Percentiles rank a stretch among this genome's conserved stretches.
phyloP scores from a whole-genome alignment of 2,888 invertebrate genomes.

The Nemurella pictetii region DNA sequence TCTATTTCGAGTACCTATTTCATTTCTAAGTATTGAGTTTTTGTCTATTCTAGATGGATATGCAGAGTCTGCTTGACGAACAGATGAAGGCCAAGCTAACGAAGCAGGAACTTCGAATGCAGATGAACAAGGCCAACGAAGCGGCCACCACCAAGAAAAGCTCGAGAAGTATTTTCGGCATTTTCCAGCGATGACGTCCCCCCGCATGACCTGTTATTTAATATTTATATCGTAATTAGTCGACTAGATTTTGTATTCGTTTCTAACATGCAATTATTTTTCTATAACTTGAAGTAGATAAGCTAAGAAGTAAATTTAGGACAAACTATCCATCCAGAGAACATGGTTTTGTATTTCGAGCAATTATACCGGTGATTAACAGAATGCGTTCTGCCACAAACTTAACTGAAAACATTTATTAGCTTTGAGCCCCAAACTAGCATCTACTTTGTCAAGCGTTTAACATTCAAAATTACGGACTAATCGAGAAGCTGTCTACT shows the following conservation, averaged over 20 bases:
- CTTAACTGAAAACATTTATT: background rate
- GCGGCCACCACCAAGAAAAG: conserved; percentile 52
- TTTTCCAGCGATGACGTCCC: conserved; percentile 57
- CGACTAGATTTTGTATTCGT: conserved; percentile 6
- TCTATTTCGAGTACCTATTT: too few species aligned
- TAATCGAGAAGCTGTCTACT: background rate
- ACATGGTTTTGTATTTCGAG: background rate
- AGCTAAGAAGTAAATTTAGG: background rate
- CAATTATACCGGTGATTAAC: background rate
- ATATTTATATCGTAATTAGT: conserved; percentile 7
- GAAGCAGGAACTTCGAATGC: conserved; percentile 39
- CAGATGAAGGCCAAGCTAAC: conserved; percentile 86
- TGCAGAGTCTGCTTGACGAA: conserved; percentile 89
- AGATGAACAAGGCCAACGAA: conserved; percentile 47
- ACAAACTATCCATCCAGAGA: background rate
- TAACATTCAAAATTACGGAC: background rate
- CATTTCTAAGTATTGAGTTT: background rate
- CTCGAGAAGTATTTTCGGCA: conserved; percentile 53
- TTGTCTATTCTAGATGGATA: conserved; percentile 74
- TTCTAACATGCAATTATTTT: background rate
- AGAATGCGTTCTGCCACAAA: background rate
- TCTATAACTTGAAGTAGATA: background rate
- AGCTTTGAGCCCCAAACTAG: background rate
- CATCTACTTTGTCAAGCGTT: background rate
- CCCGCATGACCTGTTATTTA: background rate